Evolutionary conservation across 92 coral and sea anemone genomes (phyloP).

Genomic region (Porites cylindrica): DNA sequence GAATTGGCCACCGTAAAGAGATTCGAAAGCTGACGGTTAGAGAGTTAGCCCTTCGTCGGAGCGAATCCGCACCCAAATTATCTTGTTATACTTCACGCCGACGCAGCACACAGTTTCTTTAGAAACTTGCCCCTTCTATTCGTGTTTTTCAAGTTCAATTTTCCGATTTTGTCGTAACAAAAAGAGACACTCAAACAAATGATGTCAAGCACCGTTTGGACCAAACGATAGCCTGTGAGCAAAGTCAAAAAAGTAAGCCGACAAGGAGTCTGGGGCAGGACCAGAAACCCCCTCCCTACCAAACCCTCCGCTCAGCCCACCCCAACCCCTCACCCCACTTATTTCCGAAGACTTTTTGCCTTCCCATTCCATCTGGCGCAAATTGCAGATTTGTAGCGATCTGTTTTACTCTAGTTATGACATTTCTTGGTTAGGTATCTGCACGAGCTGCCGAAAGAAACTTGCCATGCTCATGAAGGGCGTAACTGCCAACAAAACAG

Average conservation of each 20-base stretch:
- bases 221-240: conserved; percentile 5
- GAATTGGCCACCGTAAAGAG: no score
- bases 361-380: conserved; percentile 20
- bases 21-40: no score
- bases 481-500: conserved; percentile 11
- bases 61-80: no score
- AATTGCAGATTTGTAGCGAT: conserved; percentile 35
- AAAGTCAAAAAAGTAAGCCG: conserved; percentile 13
- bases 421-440: conserved; percentile 43
- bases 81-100: no score
- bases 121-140: no score
- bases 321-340: conserved; percentile 18
- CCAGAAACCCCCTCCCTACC: conserved; percentile 16
- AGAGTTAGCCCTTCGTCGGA: no score
- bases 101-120: no score
- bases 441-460: conserved; percentile 56
- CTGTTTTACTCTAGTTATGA: conserved; percentile 11
- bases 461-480: conserved; percentile 24
- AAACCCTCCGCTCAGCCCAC: not conserved
- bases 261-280: conserved; percentile 25
- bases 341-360: conserved; percentile 16
- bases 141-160: no score
- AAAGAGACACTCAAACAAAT: no score
- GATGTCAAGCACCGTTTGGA: no score
- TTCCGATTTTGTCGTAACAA: no score